phyloP scores from a whole-genome alignment of 2,888 invertebrate species.

The Rhagonycha fulva region DNA sequence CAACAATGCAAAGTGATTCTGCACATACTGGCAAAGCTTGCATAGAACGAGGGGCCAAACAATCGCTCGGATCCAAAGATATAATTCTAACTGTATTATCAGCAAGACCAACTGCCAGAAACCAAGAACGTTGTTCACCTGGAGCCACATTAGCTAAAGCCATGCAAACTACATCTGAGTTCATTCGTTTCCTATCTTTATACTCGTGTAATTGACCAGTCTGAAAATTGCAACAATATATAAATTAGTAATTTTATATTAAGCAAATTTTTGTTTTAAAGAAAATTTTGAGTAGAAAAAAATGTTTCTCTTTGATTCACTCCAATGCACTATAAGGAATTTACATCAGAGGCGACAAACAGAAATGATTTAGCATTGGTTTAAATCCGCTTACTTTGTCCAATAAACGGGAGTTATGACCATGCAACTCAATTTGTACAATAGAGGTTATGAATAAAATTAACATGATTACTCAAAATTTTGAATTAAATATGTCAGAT shows the following conservation, averaged over 20 bases:
- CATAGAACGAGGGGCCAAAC: constrained; percentile 92
- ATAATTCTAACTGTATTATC: constrained; percentile 98
- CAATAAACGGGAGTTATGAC: constrained; percentile 29
- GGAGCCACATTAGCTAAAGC: constrained; percentile 92
- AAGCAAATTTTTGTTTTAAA: not conserved
- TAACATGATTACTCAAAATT: no score
- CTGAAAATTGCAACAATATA: constrained; percentile 60
- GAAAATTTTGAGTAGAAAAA: not conserved
- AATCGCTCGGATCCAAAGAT: constrained; percentile 95
- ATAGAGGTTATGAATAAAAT: no score
- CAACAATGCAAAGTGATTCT: constrained; percentile 95
- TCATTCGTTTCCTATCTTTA: constrained; percentile 95
- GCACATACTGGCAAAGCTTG: constrained; percentile 95
- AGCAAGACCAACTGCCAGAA: constrained; percentile 92
- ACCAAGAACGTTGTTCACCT: constrained; percentile 94
- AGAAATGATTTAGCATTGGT: constrained; percentile 46
- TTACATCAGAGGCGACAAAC: constrained; percentile 53
- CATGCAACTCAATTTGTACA: no score
- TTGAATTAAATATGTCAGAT: no score
- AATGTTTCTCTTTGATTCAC: constrained; percentile 53
- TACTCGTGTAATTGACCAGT: constrained; percentile 98
- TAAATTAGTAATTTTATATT: not conserved
- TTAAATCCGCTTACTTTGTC: constrained; percentile 33
- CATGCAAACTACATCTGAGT: constrained; percentile 98
- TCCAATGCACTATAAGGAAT: constrained; percentile 47